Evolutionary conservation across 2,113 vertebrate genomes (phyloP).

Genomic region (Lasiurus cinereus): DNA sequence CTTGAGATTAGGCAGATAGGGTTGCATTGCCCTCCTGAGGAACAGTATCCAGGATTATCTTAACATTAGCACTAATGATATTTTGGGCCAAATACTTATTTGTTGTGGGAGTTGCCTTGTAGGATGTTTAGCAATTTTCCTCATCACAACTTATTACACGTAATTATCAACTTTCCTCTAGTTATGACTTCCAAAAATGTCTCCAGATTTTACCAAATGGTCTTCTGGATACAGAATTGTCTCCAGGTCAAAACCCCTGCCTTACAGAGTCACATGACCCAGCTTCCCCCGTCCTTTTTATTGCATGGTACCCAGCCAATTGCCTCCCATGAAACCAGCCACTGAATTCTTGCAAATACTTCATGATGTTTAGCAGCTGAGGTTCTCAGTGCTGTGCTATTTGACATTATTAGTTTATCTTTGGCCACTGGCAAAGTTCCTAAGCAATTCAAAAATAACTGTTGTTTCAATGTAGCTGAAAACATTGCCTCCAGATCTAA

Average conservation of each 20-base stretch:
- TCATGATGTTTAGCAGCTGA: constrained; percentile 80
- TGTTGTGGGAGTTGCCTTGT: neutral
- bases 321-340: constrained; percentile 71
- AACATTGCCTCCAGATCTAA: constrained; percentile 82
- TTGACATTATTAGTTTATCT: constrained; percentile 86
- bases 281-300: constrained; percentile 49
- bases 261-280: neutral
- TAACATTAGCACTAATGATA: neutral
- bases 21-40: neutral
- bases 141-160: neutral
- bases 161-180: neutral
- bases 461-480: constrained; percentile 84
- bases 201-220: neutral
- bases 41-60: neutral
- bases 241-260: neutral
- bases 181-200: neutral
- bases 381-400: constrained; percentile 75
- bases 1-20: neutral
- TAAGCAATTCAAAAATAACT: constrained; percentile 85
- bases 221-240: neutral
- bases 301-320: constrained; percentile 58
- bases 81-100: constrained; percentile 4
- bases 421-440: constrained; percentile 85
- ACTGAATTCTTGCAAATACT: constrained; percentile 76
- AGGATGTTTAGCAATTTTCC: neutral